phyloP scores from a whole-genome alignment of 2,888 invertebrate species.

The Rosalia funebris region DNA sequence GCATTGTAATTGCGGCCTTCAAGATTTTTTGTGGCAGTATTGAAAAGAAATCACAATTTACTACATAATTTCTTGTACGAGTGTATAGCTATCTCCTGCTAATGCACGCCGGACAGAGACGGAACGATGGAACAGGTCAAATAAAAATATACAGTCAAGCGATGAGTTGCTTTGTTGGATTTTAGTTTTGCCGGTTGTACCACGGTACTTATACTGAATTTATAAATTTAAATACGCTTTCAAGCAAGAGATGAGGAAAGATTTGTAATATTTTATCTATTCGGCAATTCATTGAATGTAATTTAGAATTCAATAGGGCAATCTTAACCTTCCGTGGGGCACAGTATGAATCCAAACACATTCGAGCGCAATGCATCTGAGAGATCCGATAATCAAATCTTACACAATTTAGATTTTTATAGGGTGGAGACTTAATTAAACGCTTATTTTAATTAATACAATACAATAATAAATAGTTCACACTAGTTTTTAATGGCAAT shows the following conservation, averaged over 20 bases:
- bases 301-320: background rate
- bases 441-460: too few relatives aligned
- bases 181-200: constrained; percentile 11
- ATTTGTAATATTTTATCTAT: background rate
- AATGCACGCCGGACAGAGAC: constrained; percentile 1
- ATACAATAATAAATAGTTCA: too few relatives aligned
- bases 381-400: too few relatives aligned
- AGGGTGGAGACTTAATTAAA: too few relatives aligned
- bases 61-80: constrained; percentile 30
- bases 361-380: too few relatives aligned
- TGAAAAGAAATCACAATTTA: constrained; percentile 36
- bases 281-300: background rate
- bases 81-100: constrained; percentile 8
- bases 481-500: too few relatives aligned
- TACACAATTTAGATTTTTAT: too few relatives aligned
- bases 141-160: constrained; percentile 19
- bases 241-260: background rate
- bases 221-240: constrained; percentile 7
- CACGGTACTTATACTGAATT: constrained; percentile 7
- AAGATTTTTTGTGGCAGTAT: constrained; percentile 32
- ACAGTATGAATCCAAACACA: too few relatives aligned
- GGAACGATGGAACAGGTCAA: constrained; percentile 3
- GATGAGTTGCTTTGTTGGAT: constrained; percentile 18
- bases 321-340: too few relatives aligned
- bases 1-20: constrained; percentile 40